Evolutionary conservation across 2,888 invertebrate species (phyloP).

Genomic region (Anagyrus pseudococci): DNA sequence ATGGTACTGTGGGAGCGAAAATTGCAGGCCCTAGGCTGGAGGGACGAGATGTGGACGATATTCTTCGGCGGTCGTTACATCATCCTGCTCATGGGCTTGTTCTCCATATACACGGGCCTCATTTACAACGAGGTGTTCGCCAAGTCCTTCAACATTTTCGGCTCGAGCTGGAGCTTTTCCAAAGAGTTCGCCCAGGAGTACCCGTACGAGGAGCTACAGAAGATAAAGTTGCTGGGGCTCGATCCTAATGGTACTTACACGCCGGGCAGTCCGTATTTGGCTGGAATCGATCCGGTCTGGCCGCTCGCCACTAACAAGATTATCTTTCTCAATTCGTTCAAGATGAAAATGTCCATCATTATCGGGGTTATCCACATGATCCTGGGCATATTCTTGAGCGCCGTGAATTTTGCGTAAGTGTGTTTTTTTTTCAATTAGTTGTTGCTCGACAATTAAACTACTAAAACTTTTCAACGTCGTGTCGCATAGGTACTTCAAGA

Average conservation of each 20-base stretch:
- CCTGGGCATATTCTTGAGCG: slow-evolving; percentile 88
- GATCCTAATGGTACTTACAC: slow-evolving; percentile 62
- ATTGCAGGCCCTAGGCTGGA: slow-evolving; percentile 84
- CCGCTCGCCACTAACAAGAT: slow-evolving; percentile 80
- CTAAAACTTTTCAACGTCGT: not conserved
- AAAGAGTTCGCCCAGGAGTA: slow-evolving; percentile 25
- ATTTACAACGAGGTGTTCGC: slow-evolving; percentile 99
- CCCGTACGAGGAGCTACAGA: slow-evolving; percentile 7
- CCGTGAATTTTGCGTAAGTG: slow-evolving; percentile 75
- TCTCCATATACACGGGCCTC: slow-evolving; percentile 97
- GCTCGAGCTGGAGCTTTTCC: slow-evolving; percentile 77
- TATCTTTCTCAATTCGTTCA: slow-evolving; percentile 88
- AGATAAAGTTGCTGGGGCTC: too few species aligned
- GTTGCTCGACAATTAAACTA: not conserved
- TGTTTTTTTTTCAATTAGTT: too few species aligned
- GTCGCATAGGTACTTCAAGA: slow-evolving; percentile 70
- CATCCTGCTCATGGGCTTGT: slow-evolving; percentile 94
- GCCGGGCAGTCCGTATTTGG: slow-evolving; percentile 76
- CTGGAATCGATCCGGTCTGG: slow-evolving; percentile 86
- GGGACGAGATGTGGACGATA: slow-evolving; percentile 97
- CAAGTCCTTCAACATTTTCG: slow-evolving; percentile 94
- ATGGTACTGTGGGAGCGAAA: slow-evolving; percentile 95
- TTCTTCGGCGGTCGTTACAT: slow-evolving; percentile 99
- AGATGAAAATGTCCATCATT: slow-evolving; percentile 96
- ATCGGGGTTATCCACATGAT: slow-evolving; percentile 96